These are phyloP conservation scores for Lithophane leautieri DNA, from an alignment of 2,888 invertebrate species.

Conservation along the genomic window DNA sequence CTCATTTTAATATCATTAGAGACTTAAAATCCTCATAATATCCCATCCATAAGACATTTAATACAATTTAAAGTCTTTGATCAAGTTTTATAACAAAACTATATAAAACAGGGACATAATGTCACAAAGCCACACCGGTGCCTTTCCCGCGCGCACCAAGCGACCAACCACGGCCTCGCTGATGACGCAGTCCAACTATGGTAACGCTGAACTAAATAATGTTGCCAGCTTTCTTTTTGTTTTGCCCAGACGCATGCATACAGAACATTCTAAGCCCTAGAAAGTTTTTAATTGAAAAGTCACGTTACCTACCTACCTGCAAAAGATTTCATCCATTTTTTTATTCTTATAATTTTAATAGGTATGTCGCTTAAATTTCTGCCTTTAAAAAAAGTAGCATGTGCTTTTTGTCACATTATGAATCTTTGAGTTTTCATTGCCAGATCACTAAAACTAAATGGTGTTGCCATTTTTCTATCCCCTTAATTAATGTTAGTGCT, in stretches of 20 bases:
- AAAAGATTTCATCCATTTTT: neutral
- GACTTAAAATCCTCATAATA: neutral
- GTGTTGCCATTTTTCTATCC: constrained; percentile 10
- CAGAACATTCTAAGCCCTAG: constrained; percentile 10
- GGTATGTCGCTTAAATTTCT: neutral
- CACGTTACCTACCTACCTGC: neutral
- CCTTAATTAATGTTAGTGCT: neutral
- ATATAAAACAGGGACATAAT: constrained; percentile 84
- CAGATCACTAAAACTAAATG: constrained; percentile 2
- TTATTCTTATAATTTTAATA: neutral
- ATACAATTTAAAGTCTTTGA: neutral
- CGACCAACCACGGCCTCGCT: constrained; percentile 76
- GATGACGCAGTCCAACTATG: constrained; percentile 88
- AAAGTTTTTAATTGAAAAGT: neutral
- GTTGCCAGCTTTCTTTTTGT: constrained; percentile 72
- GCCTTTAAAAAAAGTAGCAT: constrained; percentile 22
- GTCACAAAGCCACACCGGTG: constrained; percentile 88
- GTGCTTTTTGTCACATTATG: constrained; percentile 9
- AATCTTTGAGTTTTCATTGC: constrained; percentile 14
- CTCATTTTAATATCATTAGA: neutral
- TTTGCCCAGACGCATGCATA: constrained; percentile 60
- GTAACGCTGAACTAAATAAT: constrained; percentile 77
- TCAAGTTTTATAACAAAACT: constrained; percentile 39
- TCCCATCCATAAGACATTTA: neutral
- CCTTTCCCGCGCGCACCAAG: constrained; percentile 82